Evolutionary conservation across 2,888 invertebrate species (phyloP), one percentile per base, ranked within the genome.

Genomic region (Poecilus cupreus): DNA sequence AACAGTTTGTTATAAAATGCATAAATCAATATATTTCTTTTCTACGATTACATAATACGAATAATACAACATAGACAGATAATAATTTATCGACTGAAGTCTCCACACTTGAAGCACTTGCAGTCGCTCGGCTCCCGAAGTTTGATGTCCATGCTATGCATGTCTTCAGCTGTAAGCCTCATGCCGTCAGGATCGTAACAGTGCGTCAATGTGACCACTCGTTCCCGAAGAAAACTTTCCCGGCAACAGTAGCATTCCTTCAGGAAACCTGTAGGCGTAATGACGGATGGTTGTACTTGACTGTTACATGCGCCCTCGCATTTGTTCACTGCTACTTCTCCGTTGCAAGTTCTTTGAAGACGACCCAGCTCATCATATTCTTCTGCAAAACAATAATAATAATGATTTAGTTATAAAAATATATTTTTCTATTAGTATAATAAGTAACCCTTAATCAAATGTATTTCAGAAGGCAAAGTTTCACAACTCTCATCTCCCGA

Each of bases 221-320:
- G 92, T 86, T 96, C 96, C 82, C 96, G 92, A 68, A 97, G 91
- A 87, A 93, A 96, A 85, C 95, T 96, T 89, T 97, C 97, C 80
- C 96, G 92, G 87, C 97, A 97, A 89, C 97, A 97, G 87, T 94
- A 96, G 88, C 97, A 97, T 90, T 97, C 97, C 97, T 96, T 88
- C 60, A 90, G 88, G 78, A 82, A 83, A 74, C 82, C 68, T 51
- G 96, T 96, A 3, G 96, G 93, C 13, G 96, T 95, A 82, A 95
- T 94, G 39, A 97, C 96, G 72, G 96, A 97, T 1, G 97, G 97
- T 86, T 97, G 96, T 68, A 97, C 96, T 90, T 96, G 96, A 83
- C 97, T 98, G 84, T 93, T 94, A 88, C 98, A 98, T 83, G 95
- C 93, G 22, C 98, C 98, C 89, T 98, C 98, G 87, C 98, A 98